Evolutionary conservation across 1,140 invertebrate species (phyloP), one percentile per base, ranked within the genome.

Genomic region (Planococcus citri): DNA sequence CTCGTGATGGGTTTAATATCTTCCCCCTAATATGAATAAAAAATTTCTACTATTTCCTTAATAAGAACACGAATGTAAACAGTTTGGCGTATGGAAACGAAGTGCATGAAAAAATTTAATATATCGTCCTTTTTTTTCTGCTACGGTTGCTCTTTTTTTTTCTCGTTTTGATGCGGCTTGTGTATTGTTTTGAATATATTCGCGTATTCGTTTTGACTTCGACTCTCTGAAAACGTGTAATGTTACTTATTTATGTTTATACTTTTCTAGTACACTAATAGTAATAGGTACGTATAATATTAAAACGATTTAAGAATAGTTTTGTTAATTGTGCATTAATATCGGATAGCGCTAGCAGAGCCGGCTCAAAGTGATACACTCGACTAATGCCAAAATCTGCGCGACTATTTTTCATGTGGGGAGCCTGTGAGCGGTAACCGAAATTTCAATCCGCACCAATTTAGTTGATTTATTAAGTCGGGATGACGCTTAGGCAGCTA

Each of bases 1-100:
- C 41, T 51, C 41, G 41, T 51, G 41, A 51, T 51, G 41, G 41
- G 41, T 51, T 51, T 51, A 51, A 51, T 51, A 51, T 51, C 41
- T 51, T 51, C 17, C n/a, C 41, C 41, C 41, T 20, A 51, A 51
- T 51, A 51, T 51, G 41, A 51, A 51, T 51, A 51, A 51, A 51
- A 33, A 51, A 51, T 51, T 51, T 20, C n/a, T 51, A 14, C 12
- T 51, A 51, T 51, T 51, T 51, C 41, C n/a, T 51, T 51, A 51
- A 51, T 51, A 51, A 51, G 41, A 51, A 51, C 41, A 51, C 41
- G 41, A 51, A 51, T 51, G 41, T 51, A 51, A 51, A 51, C 41
- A 51, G 41, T 51, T 51, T 51, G 2, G 12, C 41, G n/a, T 9
- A 51, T 51, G 41, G 41, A 20, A 51, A 51, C 41, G 17, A 51